Conservation (phyloP, 2,888 invertebrate species). For the Melikaiella ostensackeni region DNA sequence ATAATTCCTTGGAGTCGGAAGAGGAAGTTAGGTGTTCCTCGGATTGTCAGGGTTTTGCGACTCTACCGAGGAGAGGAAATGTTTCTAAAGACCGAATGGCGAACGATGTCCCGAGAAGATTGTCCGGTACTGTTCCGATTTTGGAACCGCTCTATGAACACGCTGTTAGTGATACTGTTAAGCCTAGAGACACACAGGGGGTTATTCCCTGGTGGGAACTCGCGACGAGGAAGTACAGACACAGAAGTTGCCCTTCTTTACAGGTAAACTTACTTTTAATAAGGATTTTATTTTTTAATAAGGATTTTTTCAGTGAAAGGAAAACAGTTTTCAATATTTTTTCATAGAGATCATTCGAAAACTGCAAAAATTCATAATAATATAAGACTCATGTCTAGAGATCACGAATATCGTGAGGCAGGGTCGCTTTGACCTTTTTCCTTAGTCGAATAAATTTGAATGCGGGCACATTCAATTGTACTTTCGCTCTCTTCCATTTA, state of each 20-base stretch:
- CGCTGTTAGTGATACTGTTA: slow-evolving; percentile 75
- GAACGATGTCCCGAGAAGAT: slow-evolving; percentile 63
- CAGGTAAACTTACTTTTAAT: slow-evolving; percentile 78
- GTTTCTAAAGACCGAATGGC: slow-evolving; percentile 60
- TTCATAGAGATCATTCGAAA: slow-evolving; percentile 4
- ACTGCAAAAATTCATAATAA: slow-evolving; percentile 7
- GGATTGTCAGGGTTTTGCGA: slow-evolving; percentile 59
- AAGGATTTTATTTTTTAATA: background rate
- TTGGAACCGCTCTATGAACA: slow-evolving; percentile 77
- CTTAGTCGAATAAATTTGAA: slow-evolving; percentile 29
- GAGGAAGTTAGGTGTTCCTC: slow-evolving; percentile 49
- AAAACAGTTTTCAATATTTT: slow-evolving; percentile 28
- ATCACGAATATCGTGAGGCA: slow-evolving; percentile 20
- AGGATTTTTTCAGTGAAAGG: slow-evolving; percentile 4
- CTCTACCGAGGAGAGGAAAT: slow-evolving; percentile 67
- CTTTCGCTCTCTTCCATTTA: slow-evolving; percentile 10
- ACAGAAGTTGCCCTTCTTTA: slow-evolving; percentile 89
- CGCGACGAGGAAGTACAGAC: slow-evolving; percentile 88
- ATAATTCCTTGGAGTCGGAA: slow-evolving; percentile 65
- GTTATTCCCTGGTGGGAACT: slow-evolving; percentile 92
- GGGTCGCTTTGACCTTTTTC: slow-evolving; percentile 10
- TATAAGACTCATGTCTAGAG: background rate
- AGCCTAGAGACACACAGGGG: slow-evolving; percentile 62
- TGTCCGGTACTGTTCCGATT: slow-evolving; percentile 68
- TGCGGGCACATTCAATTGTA: slow-evolving; percentile 33